A percentile compares a stretch with the other conserved stretches of the same genome.
Conservation (phyloP, 2,888 invertebrate genomes). For the Linnaemya tessellans region DNA sequence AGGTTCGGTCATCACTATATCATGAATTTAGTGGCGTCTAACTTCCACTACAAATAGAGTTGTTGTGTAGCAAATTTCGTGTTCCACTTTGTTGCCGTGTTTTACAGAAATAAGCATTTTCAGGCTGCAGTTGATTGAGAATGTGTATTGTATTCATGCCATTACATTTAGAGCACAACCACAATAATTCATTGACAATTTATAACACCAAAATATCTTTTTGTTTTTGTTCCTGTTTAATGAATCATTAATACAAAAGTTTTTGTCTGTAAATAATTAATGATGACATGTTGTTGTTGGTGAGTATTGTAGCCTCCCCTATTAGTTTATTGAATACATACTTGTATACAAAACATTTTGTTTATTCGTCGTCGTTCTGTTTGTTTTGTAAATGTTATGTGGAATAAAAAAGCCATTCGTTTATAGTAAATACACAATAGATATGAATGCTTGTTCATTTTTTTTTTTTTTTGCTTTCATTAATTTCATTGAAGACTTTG, state of each 20-base stretch:
- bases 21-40: not conserved
- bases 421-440: not conserved
- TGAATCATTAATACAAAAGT: conserved; percentile 49
- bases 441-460: conserved; percentile 8
- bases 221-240: conserved; percentile 39
- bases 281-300: conserved; percentile 41
- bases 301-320: conserved; percentile 12
- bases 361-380: conserved; percentile 4
- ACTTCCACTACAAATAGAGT: not conserved
- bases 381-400: conserved; percentile 4
- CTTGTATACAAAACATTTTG: conserved; percentile 10
- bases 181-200: conserved; percentile 49
- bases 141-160: not conserved
- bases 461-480: no score
- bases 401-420: not conserved
- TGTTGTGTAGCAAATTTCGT: no score
- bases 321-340: conserved; percentile 4
- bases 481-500: conserved; percentile 67
- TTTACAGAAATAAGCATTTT: not conserved
- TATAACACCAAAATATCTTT: conserved; percentile 23
- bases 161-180: conserved; percentile 22
- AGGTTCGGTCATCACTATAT: not conserved
- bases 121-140: not conserved
- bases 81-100: not conserved
- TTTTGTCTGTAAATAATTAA: conserved; percentile 31